Evolutionary conservation across 2,113 vertebrate species (phyloP), one percentile per base, ranked within the genome.

Genomic region (Ellobius talpinus): DNA sequence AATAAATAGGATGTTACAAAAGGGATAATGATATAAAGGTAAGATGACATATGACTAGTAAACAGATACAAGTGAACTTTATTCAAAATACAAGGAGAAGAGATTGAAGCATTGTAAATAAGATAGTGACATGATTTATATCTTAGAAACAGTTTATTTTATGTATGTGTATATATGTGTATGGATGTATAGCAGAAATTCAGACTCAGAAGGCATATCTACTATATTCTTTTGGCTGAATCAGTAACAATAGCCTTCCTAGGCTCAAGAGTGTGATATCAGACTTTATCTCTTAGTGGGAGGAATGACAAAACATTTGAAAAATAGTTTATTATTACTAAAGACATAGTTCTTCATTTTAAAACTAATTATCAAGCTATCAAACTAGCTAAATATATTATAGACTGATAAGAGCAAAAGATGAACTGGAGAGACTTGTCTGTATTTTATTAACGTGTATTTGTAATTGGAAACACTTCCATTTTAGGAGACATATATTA

Each of bases 1-100:
- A 78, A 9, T 42, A 45, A 87, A 36, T 61, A 24, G 39, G 4
- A 17, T 88, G 79, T 81, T 78, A 39, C 73, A 70, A 84, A 85
- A 78, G 4, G 3, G 11, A 23, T 89, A 65, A 21, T 61, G 42
- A 63, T 3, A 76, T 24, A 96, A 63, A 36, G 3, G 47, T 92
- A 42, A 65, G 65, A 89, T 81, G 16, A 63, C 50, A 68, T 39
- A 52, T 7, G 3, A 39, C n/a, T 14, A 36, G 36, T 39, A 87
- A 89, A 91, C 1, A 87, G 66, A 66, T 85, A 91, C 39, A 91
- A 79, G 12, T 68, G 12, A 81, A 85, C 85, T 93, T 90, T 89
- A 16, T 68, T 21, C n/a, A 86, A 93, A 93, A 84, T 72, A 16
- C 17, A 86, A 94, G 92, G 21, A 85, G 29, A 91, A 88, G 13